Percentiles rank a stretch among this genome's conserved stretches.
phyloP scores from a whole-genome alignment of 92 coral and sea anemone species.

The Zoanthus solanderi region DNA sequence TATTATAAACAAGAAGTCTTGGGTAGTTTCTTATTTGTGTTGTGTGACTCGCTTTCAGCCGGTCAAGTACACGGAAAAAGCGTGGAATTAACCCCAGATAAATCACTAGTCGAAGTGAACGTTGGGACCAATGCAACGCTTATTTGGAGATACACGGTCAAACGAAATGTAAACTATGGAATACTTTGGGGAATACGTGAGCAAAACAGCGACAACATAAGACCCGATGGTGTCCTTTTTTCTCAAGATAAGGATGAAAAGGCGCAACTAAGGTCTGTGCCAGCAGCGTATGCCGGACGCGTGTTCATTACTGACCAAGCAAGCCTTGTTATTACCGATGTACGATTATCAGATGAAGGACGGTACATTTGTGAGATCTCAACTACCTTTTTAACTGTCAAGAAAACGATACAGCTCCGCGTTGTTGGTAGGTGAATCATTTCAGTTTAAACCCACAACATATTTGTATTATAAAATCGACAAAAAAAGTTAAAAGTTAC shows the following conservation, averaged over 20 bases:
- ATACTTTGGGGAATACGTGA: slow-evolving; percentile 76
- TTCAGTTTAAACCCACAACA: neutral
- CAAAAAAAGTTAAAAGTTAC: neutral
- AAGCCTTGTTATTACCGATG: slow-evolving; percentile 68
- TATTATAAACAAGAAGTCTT: neutral
- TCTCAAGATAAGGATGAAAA: slow-evolving; percentile 35
- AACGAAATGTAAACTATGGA: slow-evolving; percentile 12
- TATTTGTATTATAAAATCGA: neutral
- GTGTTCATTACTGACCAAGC: slow-evolving; percentile 69
- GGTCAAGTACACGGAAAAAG: slow-evolving; percentile 12
- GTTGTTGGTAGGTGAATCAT: slow-evolving; percentile 79
- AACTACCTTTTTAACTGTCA: slow-evolving; percentile 54
- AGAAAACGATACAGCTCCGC: slow-evolving; percentile 60
- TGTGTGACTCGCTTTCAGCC: slow-evolving; percentile 17
- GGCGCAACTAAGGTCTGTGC: slow-evolving; percentile 46
- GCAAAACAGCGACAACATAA: slow-evolving; percentile 36
- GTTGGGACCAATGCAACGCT: slow-evolving; percentile 72
- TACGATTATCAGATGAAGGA: slow-evolving; percentile 77
- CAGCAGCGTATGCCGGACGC: slow-evolving; percentile 61
- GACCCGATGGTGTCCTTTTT: slow-evolving; percentile 42
- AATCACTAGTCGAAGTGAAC: slow-evolving; percentile 64
- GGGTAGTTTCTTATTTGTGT: neutral
- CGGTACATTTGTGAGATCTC: slow-evolving; percentile 77
- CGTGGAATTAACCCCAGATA: slow-evolving; percentile 44
- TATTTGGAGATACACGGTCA: slow-evolving; percentile 70